Evolutionary conservation across 2,888 invertebrate genomes (phyloP).

Genomic region (Stenurella melanura): DNA sequence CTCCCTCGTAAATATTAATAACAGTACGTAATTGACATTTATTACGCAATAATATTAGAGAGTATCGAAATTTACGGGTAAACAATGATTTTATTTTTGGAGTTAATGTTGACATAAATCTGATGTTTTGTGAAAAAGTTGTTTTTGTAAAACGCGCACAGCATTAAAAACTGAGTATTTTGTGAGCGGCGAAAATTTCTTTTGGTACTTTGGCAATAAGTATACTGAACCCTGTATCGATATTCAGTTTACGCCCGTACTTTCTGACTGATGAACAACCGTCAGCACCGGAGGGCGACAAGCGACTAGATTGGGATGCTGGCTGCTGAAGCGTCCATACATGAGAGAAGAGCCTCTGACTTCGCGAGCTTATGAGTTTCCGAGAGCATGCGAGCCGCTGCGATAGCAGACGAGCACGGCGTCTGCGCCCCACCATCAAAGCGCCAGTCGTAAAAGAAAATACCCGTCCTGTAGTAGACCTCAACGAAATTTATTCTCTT

Average conservation of each 20-base stretch:
- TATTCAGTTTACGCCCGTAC: conserved; percentile 16
- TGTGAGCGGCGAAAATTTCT: neutral
- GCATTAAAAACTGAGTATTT: neutral
- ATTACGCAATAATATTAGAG: conserved; percentile 45
- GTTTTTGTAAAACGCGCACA: conserved; percentile 1
- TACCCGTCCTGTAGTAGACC: conserved; percentile 59
- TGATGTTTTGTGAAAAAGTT: neutral
- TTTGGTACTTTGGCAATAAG: neutral
- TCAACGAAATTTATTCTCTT: conserved; percentile 62
- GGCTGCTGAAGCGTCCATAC: conserved; percentile 56
- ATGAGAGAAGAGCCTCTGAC: conserved; percentile 65
- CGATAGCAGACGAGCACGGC: conserved; percentile 44
- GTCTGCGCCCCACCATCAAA: conserved; percentile 55
- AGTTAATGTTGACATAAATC: conserved; percentile 7
- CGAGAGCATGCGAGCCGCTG: conserved; percentile 71
- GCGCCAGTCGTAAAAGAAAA: conserved; percentile 57
- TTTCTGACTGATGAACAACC: conserved; percentile 48
- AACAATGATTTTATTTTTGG: conserved; percentile 33
- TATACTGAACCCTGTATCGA: conserved; percentile 13
- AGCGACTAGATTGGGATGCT: conserved; percentile 68
- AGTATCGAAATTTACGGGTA: conserved; percentile 41
- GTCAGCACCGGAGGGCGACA: conserved; percentile 57
- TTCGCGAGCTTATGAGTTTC: conserved; percentile 75
- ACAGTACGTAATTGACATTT: conserved; percentile 57
- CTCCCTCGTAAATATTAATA: conserved; percentile 61